Base-by-base conservation (phyloP, 2,113 vertebrate species). In the Neotragus moschatus region DNA sequence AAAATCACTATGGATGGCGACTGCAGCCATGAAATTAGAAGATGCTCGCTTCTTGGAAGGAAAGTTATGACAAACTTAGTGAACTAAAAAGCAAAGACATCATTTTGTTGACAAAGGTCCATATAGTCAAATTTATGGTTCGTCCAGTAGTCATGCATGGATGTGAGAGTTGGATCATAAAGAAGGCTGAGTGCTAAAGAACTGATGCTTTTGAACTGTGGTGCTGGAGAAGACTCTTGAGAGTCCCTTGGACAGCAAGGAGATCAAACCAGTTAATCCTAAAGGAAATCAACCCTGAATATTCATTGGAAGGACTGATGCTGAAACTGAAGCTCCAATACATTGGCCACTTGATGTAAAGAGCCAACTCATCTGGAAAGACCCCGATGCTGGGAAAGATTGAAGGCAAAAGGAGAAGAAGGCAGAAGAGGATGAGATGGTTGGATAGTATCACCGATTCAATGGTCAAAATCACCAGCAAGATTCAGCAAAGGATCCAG, bases 401-500 rank as follows among this genome's bases (percentile, higher is more conserved):
- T 39, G 66, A 73, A 73, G 66, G 66, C 19, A 73, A 73, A 73
- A 23, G 19, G 19, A 73, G n/a, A 73, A 70, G n/a, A 70, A 23
- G n/a, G n/a, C 66, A 39, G 66, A 73, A 73, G 66, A 73, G 19
- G 66, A 70, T 70, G n/a, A 70, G 66, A 73, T 39, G n/a, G 19
- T 73, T 39, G 19, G n/a, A 73, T 23, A 73, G 19, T 23, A 70
- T 39, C 66, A 39, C 19, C 0, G 66, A 70, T 39, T 73, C 66
- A 73, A 23, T 13, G 7, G 66, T 73, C 1, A 99, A 99, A 97
- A 99, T 99, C 85, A 98, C 99, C 70, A 99, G 99, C 75, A 99
- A 99, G 98, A 99, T 99, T 87, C 99, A 99, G 97, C 99, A 99
- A 99, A 99, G 98, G 98, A 99, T 99, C 25, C 99, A 99, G 73